These are phyloP conservation scores for Manduca sexta DNA, from an alignment of 1,140 invertebrate species.

Conservation along the genomic window DNA sequence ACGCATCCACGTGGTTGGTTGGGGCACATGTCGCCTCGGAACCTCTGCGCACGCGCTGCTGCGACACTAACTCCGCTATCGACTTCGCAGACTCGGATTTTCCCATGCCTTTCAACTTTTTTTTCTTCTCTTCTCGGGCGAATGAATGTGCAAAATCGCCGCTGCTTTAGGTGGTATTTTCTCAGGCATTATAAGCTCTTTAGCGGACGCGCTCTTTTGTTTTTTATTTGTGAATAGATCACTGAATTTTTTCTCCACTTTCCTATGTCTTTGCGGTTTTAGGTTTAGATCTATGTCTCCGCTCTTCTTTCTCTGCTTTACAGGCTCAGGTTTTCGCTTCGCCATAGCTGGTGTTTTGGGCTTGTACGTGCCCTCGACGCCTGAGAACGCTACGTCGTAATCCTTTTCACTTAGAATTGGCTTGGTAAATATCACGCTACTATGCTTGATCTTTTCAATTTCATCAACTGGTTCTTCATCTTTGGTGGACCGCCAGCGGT, in stretches of 20 bases:
- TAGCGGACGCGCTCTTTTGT: constrained; percentile 49
- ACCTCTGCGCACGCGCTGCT: constrained; percentile 42
- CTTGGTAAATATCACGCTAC: constrained; percentile 56
- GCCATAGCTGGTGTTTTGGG: constrained; percentile 72
- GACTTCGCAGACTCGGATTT: constrained; percentile 54
- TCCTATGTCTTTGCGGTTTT: constrained; percentile 52
- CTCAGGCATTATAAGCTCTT: constrained; percentile 59
- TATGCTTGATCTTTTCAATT: constrained; percentile 44
- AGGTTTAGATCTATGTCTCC: constrained; percentile 58
- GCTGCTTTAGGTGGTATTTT: constrained; percentile 75
- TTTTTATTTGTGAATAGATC: constrained; percentile 64
- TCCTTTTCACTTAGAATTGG: constrained; percentile 65
- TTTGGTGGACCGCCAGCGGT: constrained; percentile 68
- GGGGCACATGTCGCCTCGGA: constrained; percentile 51
- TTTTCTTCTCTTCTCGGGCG: constrained; percentile 58
- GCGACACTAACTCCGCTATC: constrained; percentile 32
- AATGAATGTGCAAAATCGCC: constrained; percentile 72
- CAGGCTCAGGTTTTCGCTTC: constrained; percentile 46
- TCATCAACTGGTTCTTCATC: constrained; percentile 46
- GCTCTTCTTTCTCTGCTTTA: constrained; percentile 49
- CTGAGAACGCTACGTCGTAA: constrained; percentile 54
- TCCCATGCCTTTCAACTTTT: constrained; percentile 47
- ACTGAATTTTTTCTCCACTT: constrained; percentile 66
- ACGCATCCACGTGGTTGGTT: constrained; percentile 45
- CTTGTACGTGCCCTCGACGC: constrained; percentile 64